A percentile compares a stretch with the other conserved stretches of the same genome.
Evolutionary conservation across 2,797 vertebrate genomes (phyloP).

Genomic region (Melanotaenia boesemani): DNA sequence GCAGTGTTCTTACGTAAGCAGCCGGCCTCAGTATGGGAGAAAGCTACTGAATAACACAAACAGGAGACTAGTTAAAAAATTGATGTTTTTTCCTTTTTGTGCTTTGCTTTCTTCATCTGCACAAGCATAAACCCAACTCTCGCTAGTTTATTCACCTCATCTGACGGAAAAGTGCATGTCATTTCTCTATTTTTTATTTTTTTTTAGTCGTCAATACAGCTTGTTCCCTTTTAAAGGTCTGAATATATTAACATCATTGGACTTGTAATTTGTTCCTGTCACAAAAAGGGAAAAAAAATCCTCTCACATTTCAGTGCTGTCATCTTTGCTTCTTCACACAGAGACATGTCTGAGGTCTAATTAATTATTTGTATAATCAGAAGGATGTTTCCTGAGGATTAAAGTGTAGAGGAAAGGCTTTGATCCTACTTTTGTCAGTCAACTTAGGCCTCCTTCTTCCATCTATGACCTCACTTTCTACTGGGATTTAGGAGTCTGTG

Average conservation of each 20-base stretch:
- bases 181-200: neutral
- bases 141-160: slow-evolving; percentile 69
- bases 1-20: slow-evolving; percentile 60
- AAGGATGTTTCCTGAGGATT: slow-evolving; percentile 49
- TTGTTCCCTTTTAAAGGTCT: slow-evolving; percentile 1
- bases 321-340: slow-evolving; percentile 10
- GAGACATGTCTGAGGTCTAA: slow-evolving; percentile 36
- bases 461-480: slow-evolving; percentile 47
- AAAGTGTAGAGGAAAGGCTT: slow-evolving; percentile 40
- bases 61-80: slow-evolving; percentile 71
- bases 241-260: neutral
- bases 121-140: slow-evolving; percentile 47
- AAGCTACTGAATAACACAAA: slow-evolving; percentile 68
- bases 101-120: slow-evolving; percentile 32
- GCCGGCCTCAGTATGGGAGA: slow-evolving; percentile 41
- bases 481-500: slow-evolving; percentile 31
- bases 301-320: slow-evolving; percentile 16
- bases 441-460: slow-evolving; percentile 58
- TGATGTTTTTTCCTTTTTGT: slow-evolving; percentile 75
- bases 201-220: slow-evolving; percentile 4
- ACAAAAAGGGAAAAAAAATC: neutral
- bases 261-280: neutral
- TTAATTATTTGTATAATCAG: slow-evolving; percentile 46
- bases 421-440: slow-evolving; percentile 57
- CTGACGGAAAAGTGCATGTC: slow-evolving; percentile 24